Conservation (phyloP, 2,113 vertebrate genomes). For the Anhinga rufa region DNA sequence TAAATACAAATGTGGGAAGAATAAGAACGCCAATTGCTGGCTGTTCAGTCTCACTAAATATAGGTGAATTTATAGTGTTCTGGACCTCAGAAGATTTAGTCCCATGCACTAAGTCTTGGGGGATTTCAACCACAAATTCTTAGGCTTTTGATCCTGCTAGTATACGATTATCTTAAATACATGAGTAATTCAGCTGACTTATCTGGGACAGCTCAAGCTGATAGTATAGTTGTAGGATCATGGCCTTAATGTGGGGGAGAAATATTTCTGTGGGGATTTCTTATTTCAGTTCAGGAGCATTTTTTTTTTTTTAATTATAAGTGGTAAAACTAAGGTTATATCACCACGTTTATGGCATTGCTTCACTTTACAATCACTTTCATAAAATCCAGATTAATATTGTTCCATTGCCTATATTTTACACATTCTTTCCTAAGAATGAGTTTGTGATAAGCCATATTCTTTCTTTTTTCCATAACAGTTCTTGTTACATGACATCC, state of each 20-base stretch:
- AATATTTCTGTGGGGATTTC: neutral
- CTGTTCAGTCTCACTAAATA: neutral
- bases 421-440: conserved; percentile 44
- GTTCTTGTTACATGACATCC: conserved; percentile 46
- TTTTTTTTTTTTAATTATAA: neutral
- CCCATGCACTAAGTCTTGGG: neutral
- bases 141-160: neutral
- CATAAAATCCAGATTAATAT: conserved; percentile 53
- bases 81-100: conserved; percentile 3
- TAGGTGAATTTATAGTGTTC: neutral
- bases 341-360: conserved; percentile 52
- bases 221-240: neutral
- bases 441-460: conserved; percentile 48
- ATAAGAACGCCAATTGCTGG: neutral
- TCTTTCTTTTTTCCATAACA: conserved; percentile 28
- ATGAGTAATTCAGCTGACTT: neutral
- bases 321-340: conserved; percentile 20
- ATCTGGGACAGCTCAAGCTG: neutral
- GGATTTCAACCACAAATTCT: conserved; percentile 18
- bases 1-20: neutral
- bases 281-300: neutral
- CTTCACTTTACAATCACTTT: conserved; percentile 30
- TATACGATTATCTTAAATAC: neutral
- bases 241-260: neutral
- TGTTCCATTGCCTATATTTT: conserved; percentile 53